Evolutionary conservation across 2,797 vertebrate genomes (phyloP).

Genomic region (Silurus aristotelis): DNA sequence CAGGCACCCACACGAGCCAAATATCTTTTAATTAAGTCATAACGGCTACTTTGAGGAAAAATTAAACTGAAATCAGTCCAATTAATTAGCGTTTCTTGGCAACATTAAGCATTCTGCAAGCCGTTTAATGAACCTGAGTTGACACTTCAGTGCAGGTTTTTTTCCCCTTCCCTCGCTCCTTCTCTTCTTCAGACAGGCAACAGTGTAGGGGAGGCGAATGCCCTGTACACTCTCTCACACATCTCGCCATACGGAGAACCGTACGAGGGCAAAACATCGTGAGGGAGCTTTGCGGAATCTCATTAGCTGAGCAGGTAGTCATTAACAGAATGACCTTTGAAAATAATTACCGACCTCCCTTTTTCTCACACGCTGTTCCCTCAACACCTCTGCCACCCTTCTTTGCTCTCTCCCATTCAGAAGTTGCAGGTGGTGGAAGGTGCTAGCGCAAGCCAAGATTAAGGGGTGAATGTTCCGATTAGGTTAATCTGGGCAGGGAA

Average conservation of each 20-base stretch:
- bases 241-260: constrained; percentile 74
- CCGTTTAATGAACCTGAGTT: constrained; percentile 53
- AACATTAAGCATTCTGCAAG: constrained; percentile 56
- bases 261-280: constrained; percentile 75
- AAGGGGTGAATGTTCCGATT: constrained; percentile 71
- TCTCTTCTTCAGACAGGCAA: constrained; percentile 56
- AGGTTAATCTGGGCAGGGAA: constrained; percentile 74
- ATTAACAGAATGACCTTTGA: constrained; percentile 98
- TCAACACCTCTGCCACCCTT: constrained; percentile 65
- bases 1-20: constrained; percentile 50
- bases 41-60: constrained; percentile 58
- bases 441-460: constrained; percentile 67
- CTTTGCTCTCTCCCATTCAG: constrained; percentile 70
- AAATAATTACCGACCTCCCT: constrained; percentile 93
- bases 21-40: constrained; percentile 59
- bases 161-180: constrained; percentile 41
- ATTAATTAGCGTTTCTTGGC: constrained; percentile 61
- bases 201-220: constrained; percentile 65
- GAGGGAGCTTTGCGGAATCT: constrained; percentile 89
- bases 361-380: constrained; percentile 59
- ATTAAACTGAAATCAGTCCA: constrained; percentile 60
- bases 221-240: constrained; percentile 66
- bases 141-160: constrained; percentile 43
- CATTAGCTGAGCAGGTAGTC: constrained; percentile 95
- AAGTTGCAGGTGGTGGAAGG: constrained; percentile 68